A percentile compares a stretch with the other conserved stretches of the same genome.
phyloP scores from a whole-genome alignment of 2,888 invertebrate species.

The Drosophila affinis region DNA sequence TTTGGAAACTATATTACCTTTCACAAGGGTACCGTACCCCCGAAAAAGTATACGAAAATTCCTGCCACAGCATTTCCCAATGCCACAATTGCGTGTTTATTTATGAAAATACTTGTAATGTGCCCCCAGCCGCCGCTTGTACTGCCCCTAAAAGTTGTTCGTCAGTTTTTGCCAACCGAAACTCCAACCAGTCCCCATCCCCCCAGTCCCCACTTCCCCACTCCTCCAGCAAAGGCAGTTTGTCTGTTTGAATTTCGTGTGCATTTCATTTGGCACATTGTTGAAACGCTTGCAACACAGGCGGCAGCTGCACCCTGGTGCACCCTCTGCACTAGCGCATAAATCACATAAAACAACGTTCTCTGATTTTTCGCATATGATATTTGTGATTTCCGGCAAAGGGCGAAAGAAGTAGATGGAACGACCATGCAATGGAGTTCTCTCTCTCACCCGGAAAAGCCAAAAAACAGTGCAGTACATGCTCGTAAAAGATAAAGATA shows the following conservation, averaged over 20 bases:
- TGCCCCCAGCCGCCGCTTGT: slow-evolving; percentile 17
- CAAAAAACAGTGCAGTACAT: slow-evolving; percentile 9
- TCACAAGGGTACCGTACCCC: background rate
- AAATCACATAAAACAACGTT: slow-evolving; percentile 73
- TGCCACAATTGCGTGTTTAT: slow-evolving; percentile 58
- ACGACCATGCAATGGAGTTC: slow-evolving; percentile 25
- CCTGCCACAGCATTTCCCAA: slow-evolving; percentile 25
- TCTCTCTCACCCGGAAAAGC: slow-evolving; percentile 2
- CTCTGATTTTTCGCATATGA: slow-evolving; percentile 75
- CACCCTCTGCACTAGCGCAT: slow-evolving; percentile 44
- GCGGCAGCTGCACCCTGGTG: slow-evolving; percentile 18
- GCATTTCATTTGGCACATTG: slow-evolving; percentile 69
- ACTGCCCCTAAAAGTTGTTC: slow-evolving; percentile 19
- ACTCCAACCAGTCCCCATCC: background rate
- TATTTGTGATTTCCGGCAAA: slow-evolving; percentile 69
- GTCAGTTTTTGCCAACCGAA: background rate
- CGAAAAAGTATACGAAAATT: slow-evolving; percentile 4
- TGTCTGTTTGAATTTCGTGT: slow-evolving; percentile 53
- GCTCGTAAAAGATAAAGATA: slow-evolving; percentile 13
- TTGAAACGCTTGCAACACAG: slow-evolving; percentile 50
- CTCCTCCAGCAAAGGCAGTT: slow-evolving; percentile 1
- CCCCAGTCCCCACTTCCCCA: background rate
- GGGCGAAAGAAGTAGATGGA: slow-evolving; percentile 26
- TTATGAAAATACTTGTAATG: slow-evolving; percentile 53
- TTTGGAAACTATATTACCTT: background rate